Evolutionary conservation across 1,140 invertebrate genomes (phyloP).

Genomic region (Achatina immaculata): DNA sequence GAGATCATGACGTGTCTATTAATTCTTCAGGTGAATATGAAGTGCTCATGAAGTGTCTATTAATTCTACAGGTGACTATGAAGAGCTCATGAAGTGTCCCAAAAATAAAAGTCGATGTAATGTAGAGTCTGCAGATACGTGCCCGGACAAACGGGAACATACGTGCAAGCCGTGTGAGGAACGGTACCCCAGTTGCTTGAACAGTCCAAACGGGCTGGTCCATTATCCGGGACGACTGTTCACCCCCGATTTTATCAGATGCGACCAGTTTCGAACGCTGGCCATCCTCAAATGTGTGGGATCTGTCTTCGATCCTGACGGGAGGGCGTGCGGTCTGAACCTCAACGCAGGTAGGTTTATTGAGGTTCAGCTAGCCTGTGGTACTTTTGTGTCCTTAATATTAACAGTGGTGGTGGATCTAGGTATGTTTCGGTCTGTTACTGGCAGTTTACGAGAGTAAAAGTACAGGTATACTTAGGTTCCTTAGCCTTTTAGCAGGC

Average conservation of each 20-base stretch:
- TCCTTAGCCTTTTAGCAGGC: no score
- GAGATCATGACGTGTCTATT: no score
- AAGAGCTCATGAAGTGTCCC: constrained; percentile 21
- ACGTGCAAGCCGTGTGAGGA: constrained; percentile 50
- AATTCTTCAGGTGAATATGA: no score
- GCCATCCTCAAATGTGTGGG: constrained; percentile 48
- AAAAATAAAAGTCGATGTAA: background rate
- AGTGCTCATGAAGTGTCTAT: no score
- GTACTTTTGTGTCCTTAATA: no score
- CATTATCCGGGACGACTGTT: constrained; percentile 46
- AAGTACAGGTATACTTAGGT: no score
- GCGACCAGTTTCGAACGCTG: constrained; percentile 50
- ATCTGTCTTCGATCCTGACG: constrained; percentile 51
- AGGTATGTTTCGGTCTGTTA: no score
- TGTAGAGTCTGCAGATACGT: constrained; percentile 4
- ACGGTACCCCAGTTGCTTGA: constrained; percentile 51
- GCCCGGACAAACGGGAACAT: constrained; percentile 28
- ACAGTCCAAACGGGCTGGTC: constrained; percentile 47
- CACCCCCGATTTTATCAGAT: constrained; percentile 47
- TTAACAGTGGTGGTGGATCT: no score
- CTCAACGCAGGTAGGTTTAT: constrained; percentile 74
- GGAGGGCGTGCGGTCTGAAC: constrained; percentile 45
- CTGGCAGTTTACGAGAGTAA: no score
- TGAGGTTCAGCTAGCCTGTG: no score
- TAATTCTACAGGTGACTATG: constrained; percentile 74